These are phyloP conservation scores for Lobophora halterata DNA, from an alignment of 2,888 invertebrate species.

Conservation along the genomic window DNA sequence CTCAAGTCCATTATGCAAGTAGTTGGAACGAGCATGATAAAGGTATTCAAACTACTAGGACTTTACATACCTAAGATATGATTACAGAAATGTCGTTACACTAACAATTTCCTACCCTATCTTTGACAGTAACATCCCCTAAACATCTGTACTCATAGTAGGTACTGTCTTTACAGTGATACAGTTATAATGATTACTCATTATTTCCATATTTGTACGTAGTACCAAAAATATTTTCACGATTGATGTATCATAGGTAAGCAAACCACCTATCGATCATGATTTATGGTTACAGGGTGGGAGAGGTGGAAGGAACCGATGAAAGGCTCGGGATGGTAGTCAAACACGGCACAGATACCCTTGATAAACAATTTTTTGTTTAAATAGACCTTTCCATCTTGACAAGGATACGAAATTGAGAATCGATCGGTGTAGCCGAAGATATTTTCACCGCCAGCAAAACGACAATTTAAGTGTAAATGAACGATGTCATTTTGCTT, in stretches of 20 bases:
- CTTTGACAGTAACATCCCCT: too few relatives aligned
- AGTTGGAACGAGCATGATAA: constrained; percentile 25
- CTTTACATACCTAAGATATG: constrained; percentile 11
- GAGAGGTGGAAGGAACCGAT: constrained; percentile 10
- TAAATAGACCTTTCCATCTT: constrained; percentile 9
- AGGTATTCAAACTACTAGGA: constrained; percentile 13
- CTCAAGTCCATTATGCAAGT: constrained; percentile 38
- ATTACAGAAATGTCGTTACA: constrained; percentile 4
- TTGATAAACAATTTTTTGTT: constrained; percentile 13
- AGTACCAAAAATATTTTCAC: constrained; percentile 2
- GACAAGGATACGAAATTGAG: constrained; percentile 13
- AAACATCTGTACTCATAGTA: too few relatives aligned
- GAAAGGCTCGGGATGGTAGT: constrained; percentile 6
- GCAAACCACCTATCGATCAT: constrained; percentile 16
- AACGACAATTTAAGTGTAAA: constrained; percentile 25
- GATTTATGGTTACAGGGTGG: constrained; percentile 10
- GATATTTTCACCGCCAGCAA: constrained; percentile 17
- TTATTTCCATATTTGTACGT: too few relatives aligned
- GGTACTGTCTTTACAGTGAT: too few relatives aligned
- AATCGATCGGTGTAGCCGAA: constrained; percentile 19
- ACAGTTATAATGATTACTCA: too few relatives aligned
- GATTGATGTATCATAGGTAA: constrained; percentile 4
- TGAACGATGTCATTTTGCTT: constrained; percentile 22
- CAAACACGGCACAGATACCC: constrained; percentile 9
- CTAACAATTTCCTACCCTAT: not conserved